These are phyloP conservation scores for Distichodus sexfasciatus DNA, from an alignment of 2,797 vertebrate genomes.

Conservation along the genomic window DNA sequence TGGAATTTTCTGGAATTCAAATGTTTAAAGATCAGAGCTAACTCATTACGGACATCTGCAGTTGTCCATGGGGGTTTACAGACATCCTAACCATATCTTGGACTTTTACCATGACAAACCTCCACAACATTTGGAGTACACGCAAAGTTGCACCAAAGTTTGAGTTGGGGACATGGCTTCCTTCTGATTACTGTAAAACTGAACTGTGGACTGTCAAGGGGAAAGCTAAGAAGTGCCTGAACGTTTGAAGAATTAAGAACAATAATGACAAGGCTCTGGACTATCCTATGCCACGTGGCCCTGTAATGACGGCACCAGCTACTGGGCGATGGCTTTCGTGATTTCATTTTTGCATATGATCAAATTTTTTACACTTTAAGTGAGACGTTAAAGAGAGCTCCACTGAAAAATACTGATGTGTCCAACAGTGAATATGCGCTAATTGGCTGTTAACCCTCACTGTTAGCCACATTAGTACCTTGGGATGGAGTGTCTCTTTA, in stretches of 20 bases:
- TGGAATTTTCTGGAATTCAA: neutral
- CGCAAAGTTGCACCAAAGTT: slow-evolving; percentile 63
- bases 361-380: slow-evolving; percentile 32
- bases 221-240: slow-evolving; percentile 70
- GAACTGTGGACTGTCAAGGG: slow-evolving; percentile 16
- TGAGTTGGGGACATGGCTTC: slow-evolving; percentile 14
- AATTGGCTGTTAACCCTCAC: too few relatives aligned
- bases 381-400: too few relatives aligned
- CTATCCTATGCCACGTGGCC: slow-evolving; percentile 15
- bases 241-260: slow-evolving; percentile 47
- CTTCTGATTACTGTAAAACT: slow-evolving; percentile 14
- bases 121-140: slow-evolving; percentile 40
- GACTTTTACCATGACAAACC: too few relatives aligned
- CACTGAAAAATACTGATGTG: too few relatives aligned
- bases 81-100: slow-evolving; percentile 41
- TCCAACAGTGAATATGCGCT: too few relatives aligned
- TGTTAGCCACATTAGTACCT: too few relatives aligned
- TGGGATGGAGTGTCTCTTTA: too few relatives aligned
- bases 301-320: slow-evolving; percentile 41
- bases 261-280: slow-evolving; percentile 23
- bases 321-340: slow-evolving; percentile 54
- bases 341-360: slow-evolving; percentile 44
- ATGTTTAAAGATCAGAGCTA: neutral
- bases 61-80: slow-evolving; percentile 40
- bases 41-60: neutral